Evolutionary conservation across 2,888 invertebrate genomes (phyloP).

Genomic region (Seladonia tumulorum): DNA sequence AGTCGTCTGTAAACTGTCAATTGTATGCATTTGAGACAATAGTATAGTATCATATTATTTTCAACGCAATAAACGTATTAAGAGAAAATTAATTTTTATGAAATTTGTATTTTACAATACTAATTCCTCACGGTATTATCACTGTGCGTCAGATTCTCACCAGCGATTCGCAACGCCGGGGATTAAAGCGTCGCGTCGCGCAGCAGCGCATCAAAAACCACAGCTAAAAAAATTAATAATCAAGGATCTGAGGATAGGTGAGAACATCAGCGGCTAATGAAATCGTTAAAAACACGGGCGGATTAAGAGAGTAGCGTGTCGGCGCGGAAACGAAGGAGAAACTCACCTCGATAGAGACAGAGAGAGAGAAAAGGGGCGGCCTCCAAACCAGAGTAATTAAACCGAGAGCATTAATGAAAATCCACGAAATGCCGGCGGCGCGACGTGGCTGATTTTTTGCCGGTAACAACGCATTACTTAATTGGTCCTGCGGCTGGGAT

Average conservation of each 20-base stretch:
- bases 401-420: slow-evolving; percentile 46
- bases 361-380: not conserved
- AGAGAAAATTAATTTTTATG: no score
- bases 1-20: no score
- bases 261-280: not conserved
- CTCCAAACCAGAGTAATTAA: slow-evolving; percentile 59
- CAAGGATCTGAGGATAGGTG: not conserved
- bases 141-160: no score
- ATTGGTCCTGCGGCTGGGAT: slow-evolving; percentile 56
- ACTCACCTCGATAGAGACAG: not conserved
- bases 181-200: not conserved
- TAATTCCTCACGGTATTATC: not conserved
- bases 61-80: no score
- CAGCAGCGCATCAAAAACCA: not conserved
- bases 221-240: not conserved
- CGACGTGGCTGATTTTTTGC: slow-evolving; percentile 59
- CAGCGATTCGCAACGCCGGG: not conserved
- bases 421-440: slow-evolving; percentile 19
- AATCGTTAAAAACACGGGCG: not conserved
- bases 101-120: not conserved
- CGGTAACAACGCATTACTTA: slow-evolving; percentile 67
- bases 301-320: not conserved
- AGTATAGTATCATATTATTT: no score
- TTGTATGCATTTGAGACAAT: no score
- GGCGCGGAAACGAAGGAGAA: not conserved